Conservation (phyloP, 1,140 invertebrate species). For the Caenorhabditis brenneri region DNA sequence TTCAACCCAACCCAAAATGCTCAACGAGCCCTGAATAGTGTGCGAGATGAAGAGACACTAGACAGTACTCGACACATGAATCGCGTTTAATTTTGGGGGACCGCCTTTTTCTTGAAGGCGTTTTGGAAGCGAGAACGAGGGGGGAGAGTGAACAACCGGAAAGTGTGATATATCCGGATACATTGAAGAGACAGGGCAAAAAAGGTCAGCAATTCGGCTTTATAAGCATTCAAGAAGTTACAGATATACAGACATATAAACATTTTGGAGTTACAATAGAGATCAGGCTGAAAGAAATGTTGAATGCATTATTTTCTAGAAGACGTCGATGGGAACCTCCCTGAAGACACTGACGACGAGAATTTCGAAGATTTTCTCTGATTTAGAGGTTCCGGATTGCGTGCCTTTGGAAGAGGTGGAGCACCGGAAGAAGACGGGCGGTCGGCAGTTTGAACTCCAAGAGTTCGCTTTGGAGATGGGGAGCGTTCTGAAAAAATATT, state of each 20-base stretch:
- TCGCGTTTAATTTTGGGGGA: constrained; percentile 19
- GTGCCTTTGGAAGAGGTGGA: background rate
- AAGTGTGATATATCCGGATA: constrained; percentile 25
- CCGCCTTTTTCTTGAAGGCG: background rate
- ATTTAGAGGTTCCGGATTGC: background rate
- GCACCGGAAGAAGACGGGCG: background rate
- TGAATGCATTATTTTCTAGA: background rate
- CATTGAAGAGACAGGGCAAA: background rate
- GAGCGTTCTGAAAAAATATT: background rate
- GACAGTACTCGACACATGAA: constrained; percentile 31
- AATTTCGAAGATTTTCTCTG: background rate
- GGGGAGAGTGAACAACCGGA: background rate
- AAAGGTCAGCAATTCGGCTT: no score
- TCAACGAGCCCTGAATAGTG: background rate
- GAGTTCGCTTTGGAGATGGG: background rate
- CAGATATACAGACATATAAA: background rate
- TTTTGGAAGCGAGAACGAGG: background rate
- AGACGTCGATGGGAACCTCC: background rate
- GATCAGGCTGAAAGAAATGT: background rate
- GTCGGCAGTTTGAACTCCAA: background rate
- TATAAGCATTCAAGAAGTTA: background rate
- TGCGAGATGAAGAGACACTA: background rate
- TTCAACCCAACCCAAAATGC: background rate
- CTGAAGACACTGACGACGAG: background rate
- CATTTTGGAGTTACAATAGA: background rate